Evolutionary conservation across 2,888 invertebrate genomes (phyloP).

Genomic region (Prosapia bicincta): DNA sequence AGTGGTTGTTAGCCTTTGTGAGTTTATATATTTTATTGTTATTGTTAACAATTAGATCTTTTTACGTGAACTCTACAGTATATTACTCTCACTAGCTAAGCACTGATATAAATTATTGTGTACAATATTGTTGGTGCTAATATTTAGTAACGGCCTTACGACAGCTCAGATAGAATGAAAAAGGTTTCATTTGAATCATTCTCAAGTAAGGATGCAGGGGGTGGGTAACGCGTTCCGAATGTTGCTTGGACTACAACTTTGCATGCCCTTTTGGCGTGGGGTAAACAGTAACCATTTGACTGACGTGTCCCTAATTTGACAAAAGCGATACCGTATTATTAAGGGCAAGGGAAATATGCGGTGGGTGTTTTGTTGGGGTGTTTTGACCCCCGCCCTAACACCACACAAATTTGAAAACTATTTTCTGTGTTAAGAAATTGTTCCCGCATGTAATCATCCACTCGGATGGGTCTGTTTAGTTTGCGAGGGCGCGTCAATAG

Average conservation of each 20-base stretch:
- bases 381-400: neutral
- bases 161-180: no score
- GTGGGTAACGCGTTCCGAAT: neutral
- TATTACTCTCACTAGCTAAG: no score
- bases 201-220: no score
- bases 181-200: no score
- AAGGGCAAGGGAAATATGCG: neutral
- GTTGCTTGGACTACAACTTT: neutral
- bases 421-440: slow-evolving; percentile 23
- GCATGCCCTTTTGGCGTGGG: neutral
- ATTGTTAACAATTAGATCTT: no score
- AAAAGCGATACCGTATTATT: neutral
- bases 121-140: no score
- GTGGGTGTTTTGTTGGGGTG: slow-evolving; percentile 2
- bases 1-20: no score
- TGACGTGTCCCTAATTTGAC: neutral
- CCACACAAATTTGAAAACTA: slow-evolving; percentile 19
- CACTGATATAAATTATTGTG: no score
- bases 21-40: no score
- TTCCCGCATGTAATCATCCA: slow-evolving; percentile 18
- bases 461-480: slow-evolving; percentile 24
- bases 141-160: no score
- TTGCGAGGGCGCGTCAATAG: slow-evolving; percentile 1
- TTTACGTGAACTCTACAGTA: no score
- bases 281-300: neutral